Conservation (phyloP, 2,113 vertebrate genomes). For the Plotosus lineatus region DNA sequence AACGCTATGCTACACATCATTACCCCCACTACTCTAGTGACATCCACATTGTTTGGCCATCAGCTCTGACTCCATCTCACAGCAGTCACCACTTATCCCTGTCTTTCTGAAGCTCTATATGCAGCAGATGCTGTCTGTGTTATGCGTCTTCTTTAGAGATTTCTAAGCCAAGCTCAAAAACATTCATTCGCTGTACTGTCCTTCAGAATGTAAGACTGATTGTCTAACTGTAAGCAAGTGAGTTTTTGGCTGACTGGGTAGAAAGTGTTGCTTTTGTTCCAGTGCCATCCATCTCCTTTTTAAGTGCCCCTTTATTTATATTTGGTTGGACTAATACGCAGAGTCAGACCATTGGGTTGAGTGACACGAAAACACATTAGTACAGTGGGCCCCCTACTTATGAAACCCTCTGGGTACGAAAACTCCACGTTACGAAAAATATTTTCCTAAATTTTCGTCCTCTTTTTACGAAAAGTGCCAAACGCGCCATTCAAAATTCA, state of each 20-base stretch:
- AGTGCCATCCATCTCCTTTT: slow-evolving; percentile 42
- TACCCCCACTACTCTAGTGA: not conserved
- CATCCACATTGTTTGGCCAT: not conserved
- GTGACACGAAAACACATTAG: no score
- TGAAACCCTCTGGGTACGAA: no score
- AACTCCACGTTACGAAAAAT: no score
- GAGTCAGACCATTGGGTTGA: not conserved
- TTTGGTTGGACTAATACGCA: not conserved
- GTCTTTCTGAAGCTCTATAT: not conserved
- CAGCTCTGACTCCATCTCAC: slow-evolving; percentile 3
- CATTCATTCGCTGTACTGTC: slow-evolving; percentile 39
- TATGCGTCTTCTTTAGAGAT: not conserved
- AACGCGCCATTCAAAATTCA: no score
- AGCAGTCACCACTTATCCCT: not conserved
- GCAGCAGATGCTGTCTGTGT: slow-evolving; percentile 3
- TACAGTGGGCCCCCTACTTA: no score
- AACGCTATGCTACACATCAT: not conserved
- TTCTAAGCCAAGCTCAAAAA: slow-evolving; percentile 8
- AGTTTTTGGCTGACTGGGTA: slow-evolving; percentile 29
- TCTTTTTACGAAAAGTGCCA: no score
- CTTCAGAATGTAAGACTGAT: slow-evolving; percentile 33
- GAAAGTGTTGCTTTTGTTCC: slow-evolving; percentile 21
- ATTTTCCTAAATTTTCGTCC: no score
- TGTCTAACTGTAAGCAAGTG: slow-evolving; percentile 20
- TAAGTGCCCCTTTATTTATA: not conserved